Evolutionary conservation across 2,888 invertebrate species (phyloP).

Genomic region (Aelia acuminata): DNA sequence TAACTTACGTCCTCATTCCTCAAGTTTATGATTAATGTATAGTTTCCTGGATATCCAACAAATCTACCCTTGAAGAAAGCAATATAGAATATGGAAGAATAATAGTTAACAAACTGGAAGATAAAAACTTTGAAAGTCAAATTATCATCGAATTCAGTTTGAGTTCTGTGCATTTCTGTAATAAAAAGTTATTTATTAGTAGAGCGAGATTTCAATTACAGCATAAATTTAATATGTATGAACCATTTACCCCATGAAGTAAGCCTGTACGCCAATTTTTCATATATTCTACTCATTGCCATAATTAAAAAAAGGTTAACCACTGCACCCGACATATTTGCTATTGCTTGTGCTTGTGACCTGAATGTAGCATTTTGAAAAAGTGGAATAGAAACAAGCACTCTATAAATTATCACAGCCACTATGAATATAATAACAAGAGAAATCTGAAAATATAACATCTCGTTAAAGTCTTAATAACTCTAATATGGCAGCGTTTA

Average conservation of each 20-base stretch:
- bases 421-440: conserved; percentile 74
- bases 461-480: background rate
- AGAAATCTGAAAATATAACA: conserved; percentile 69
- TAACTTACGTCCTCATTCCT: conserved; percentile 73
- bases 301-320: conserved; percentile 74
- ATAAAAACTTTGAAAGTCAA: conserved; percentile 75
- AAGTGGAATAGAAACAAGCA: conserved; percentile 72
- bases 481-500: background rate
- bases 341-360: conserved; percentile 71
- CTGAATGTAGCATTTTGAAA: conserved; percentile 71
- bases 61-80: conserved; percentile 75
- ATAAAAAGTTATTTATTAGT: conserved; percentile 59
- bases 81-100: conserved; percentile 76
- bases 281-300: conserved; percentile 73
- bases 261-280: conserved; percentile 72
- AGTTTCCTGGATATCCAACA: conserved; percentile 73
- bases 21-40: conserved; percentile 71
- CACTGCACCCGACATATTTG: conserved; percentile 72
- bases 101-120: conserved; percentile 76
- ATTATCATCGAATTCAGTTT: conserved; percentile 75
- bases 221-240: background rate
- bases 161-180: conserved; percentile 72
- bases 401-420: conserved; percentile 74
- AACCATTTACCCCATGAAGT: conserved; percentile 72
- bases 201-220: background rate